These are phyloP conservation scores for Luscinia megarhynchos DNA, from an alignment of 2,797 vertebrate species.

Conservation along the genomic window DNA sequence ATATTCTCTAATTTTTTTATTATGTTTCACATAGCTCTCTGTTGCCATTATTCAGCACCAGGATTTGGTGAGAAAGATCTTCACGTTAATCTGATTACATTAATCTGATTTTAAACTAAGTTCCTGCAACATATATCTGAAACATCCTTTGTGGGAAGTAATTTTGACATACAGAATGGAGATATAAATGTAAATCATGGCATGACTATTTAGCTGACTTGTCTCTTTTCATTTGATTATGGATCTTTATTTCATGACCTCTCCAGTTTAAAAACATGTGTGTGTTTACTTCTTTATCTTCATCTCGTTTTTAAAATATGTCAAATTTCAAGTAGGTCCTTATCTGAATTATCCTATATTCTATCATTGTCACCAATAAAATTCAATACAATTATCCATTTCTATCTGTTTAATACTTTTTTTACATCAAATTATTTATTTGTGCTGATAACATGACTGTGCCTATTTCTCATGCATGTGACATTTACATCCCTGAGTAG, in stretches of 20 bases:
- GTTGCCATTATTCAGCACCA: background rate
- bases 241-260: background rate
- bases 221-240: background rate
- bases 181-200: background rate
- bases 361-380: background rate
- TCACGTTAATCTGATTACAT: background rate
- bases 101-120: background rate
- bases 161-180: background rate
- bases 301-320: background rate
- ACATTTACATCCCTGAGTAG: background rate
- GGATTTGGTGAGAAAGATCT: background rate
- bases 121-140: background rate
- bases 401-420: background rate
- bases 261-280: background rate
- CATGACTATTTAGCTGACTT: background rate
- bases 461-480: background rate
- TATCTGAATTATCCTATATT: background rate
- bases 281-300: background rate
- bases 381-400: background rate
- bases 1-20: background rate
- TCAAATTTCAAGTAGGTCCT: background rate
- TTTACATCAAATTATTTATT: background rate
- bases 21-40: background rate
- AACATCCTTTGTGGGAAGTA: background rate
- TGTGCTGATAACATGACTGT: background rate